A percentile compares a stretch with the other conserved stretches of the same genome.
phyloP scores from a whole-genome alignment of 2,113 vertebrate genomes.

The Gallinago media region DNA sequence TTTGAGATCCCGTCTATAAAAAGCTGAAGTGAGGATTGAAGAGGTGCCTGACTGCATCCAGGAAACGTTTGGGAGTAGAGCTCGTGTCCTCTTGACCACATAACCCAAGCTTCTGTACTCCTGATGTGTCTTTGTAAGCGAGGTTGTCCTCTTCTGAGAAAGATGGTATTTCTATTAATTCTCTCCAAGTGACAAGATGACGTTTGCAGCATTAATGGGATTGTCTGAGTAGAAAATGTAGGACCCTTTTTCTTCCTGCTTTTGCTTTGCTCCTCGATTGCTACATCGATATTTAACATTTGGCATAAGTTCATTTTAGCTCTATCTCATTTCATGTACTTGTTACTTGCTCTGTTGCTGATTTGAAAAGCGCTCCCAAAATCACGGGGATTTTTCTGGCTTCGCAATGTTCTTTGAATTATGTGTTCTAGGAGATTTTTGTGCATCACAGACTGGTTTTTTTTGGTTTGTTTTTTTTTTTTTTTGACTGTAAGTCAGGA shows the following conservation, averaged over 20 bases:
- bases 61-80: not conserved
- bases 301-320: not conserved
- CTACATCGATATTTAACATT: not conserved
- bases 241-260: not conserved
- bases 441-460: not conserved
- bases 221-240: not conserved
- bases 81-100: not conserved
- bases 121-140: not conserved
- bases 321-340: not conserved
- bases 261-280: not conserved
- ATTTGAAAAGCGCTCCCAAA: constrained; percentile 1
- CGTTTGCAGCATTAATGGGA: not conserved
- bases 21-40: not conserved
- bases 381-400: not conserved
- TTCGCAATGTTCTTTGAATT: not conserved
- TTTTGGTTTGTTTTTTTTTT: not conserved
- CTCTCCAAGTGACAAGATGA: accelerated
- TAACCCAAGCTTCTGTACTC: not conserved
- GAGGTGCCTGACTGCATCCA: not conserved
- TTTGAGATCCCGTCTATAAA: not conserved
- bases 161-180: not conserved
- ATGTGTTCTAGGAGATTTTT: not conserved
- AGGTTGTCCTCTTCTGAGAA: not conserved
- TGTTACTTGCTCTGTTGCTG: not conserved
- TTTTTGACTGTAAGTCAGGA: constrained; percentile 3